A percentile compares a stretch with the other conserved stretches of the same genome.
phyloP scores from a whole-genome alignment of 1,140 invertebrate species.

The Bombus waltoni region DNA sequence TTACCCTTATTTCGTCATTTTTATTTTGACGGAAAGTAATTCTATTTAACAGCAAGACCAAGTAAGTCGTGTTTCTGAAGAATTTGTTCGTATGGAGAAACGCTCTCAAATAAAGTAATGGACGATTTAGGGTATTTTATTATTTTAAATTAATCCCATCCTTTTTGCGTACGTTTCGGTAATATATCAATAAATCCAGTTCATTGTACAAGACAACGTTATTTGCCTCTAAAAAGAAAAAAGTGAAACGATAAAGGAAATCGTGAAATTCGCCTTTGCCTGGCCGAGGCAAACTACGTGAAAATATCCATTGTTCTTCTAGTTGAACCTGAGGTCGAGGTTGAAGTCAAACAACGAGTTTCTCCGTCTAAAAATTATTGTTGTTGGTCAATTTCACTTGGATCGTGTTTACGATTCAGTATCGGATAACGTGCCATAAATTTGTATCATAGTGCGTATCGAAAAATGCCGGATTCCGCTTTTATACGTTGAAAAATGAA shows the following conservation, averaged over 20 bases:
- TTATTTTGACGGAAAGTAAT: too few species aligned
- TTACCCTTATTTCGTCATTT: too few species aligned
- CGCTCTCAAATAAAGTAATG: not conserved
- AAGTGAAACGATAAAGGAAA: not conserved
- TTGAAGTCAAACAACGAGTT: slow-evolving; percentile 2
- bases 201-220: not conserved
- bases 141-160: too few species aligned
- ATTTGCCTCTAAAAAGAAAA: too few species aligned
- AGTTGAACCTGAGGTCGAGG: not conserved
- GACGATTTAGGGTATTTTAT: too few species aligned
- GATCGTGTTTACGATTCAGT: not conserved
- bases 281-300: not conserved
- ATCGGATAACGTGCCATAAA: not conserved
- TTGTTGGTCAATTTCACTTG: not conserved
- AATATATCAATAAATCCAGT: not conserved
- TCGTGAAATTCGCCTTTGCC: not conserved
- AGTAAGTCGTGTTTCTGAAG: not conserved
- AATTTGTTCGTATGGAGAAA: too few species aligned
- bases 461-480: not conserved
- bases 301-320: not conserved
- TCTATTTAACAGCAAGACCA: too few species aligned
- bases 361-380: not conserved
- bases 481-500: not conserved
- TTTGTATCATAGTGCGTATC: not conserved
- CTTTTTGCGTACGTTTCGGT: too few species aligned